These are phyloP conservation scores for Trilocha varians DNA, from an alignment of 2,888 invertebrate species.

Conservation along the genomic window DNA sequence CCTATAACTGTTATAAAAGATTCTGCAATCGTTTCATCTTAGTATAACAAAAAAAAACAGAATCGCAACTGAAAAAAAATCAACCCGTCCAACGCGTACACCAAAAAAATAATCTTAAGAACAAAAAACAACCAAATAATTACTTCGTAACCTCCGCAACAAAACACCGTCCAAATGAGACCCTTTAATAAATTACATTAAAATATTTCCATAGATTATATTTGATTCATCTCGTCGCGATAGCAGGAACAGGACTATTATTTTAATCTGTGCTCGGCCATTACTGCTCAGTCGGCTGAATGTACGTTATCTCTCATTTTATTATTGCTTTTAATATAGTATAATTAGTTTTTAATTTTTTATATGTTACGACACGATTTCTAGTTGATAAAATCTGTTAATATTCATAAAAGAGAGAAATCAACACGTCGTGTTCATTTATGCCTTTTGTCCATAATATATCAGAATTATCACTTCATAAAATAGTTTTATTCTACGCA, in stretches of 20 bases:
- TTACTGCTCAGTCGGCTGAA: neutral
- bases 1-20: too few relatives aligned
- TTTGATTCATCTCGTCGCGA: neutral
- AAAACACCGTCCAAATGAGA: neutral
- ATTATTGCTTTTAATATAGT: neutral
- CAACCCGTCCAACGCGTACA: too few relatives aligned
- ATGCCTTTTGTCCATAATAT: too few relatives aligned
- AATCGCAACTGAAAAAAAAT: neutral
- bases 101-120: too few relatives aligned
- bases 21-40: too few relatives aligned
- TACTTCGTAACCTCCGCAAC: neutral
- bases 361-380: constrained; percentile 4
- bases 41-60: too few relatives aligned
- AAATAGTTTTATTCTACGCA: too few relatives aligned
- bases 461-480: too few relatives aligned
- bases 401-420: too few relatives aligned
- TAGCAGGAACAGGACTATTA: neutral
- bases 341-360: neutral
- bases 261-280: neutral
- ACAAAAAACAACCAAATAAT: neutral
- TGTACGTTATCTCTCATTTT: neutral
- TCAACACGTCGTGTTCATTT: too few relatives aligned
- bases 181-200: neutral
- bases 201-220: neutral
- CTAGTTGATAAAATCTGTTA: neutral